These are phyloP conservation scores for Sycobia sp. DNA, from an alignment of 1,140 invertebrate species.

Conservation along the genomic window DNA sequence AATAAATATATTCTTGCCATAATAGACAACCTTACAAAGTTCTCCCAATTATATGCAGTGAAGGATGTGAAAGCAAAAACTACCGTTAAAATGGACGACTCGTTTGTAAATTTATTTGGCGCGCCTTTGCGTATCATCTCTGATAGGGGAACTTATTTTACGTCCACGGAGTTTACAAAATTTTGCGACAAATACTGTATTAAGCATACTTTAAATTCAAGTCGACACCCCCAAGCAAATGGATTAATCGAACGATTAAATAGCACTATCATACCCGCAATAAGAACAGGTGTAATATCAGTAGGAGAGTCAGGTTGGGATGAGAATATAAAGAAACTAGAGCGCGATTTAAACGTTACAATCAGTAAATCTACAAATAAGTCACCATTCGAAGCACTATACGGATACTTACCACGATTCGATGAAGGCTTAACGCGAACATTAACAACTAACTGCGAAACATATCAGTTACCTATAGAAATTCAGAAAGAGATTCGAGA, in stretches of 20 bases:
- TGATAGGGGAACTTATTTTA: no score
- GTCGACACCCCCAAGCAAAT: no score
- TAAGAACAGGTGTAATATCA: not conserved
- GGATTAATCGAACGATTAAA: conserved; percentile 37
- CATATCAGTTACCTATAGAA: conserved; percentile 4
- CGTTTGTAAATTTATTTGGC: conserved; percentile 2
- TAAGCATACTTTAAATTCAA: conserved; percentile 35
- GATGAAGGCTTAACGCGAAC: conserved; percentile 5
- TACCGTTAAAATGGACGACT: conserved; percentile 13
- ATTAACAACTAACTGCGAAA: conserved; percentile 9
- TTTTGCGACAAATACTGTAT: conserved; percentile 34
- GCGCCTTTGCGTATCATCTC: no score
- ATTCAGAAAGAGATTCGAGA: conserved; percentile 14
- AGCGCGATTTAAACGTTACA: conserved; percentile 30
- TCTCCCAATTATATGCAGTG: not conserved
- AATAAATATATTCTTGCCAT: conserved; percentile 25
- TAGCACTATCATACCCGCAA: conserved; percentile 20
- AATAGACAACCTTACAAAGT: conserved; percentile 29
- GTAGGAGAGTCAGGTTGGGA: conserved; percentile 19
- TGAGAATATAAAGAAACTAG: conserved; percentile 5
- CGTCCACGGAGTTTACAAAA: no score
- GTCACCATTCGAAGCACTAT: conserved; percentile 22
- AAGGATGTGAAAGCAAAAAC: conserved; percentile 14
- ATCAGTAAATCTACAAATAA: conserved; percentile 29
- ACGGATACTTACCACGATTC: conserved; percentile 30